These are phyloP conservation scores for Drosophila saltans DNA, from an alignment of 1,140 invertebrate species.

Conservation along the genomic window DNA sequence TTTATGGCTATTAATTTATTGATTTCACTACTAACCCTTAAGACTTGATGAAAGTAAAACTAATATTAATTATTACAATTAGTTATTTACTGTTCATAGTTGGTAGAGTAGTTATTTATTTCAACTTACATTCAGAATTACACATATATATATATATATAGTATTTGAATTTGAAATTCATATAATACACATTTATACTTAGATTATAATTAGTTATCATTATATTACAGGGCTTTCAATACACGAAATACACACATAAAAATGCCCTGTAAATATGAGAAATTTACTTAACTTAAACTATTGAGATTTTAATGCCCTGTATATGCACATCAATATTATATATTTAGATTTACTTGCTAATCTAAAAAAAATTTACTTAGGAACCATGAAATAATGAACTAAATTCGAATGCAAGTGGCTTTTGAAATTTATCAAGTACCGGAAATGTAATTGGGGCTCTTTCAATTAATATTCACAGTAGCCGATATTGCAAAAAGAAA, in stretches of 20 bases:
- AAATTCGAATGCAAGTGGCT: slow-evolving; percentile 32
- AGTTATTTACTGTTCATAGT: not conserved
- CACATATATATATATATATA: not conserved
- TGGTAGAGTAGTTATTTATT: not conserved
- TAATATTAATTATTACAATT: not conserved
- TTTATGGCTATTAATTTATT: not conserved
- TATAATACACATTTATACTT: not conserved
- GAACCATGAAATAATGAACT: slow-evolving; percentile 37
- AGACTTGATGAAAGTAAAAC: not conserved
- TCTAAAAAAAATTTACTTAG: slow-evolving; percentile 13
- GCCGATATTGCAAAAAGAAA: slow-evolving; percentile 43
- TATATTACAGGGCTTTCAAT: not conserved
- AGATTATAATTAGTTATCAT: not conserved
- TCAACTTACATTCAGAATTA: not conserved
- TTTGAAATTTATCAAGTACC: slow-evolving; percentile 55
- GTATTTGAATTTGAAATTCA: slow-evolving; percentile 1
- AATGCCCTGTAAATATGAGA: no score
- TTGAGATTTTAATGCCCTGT: slow-evolving; percentile 1
- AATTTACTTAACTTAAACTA: not conserved
- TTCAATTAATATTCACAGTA: slow-evolving; percentile 72
- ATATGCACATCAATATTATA: slow-evolving; percentile 3
- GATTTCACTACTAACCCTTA: not conserved
- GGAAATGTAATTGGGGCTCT: slow-evolving; percentile 78
- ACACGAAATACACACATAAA: no score
- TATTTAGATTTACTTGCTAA: not conserved